phyloP scores from a whole-genome alignment of 2,888 invertebrate genomes.

The Pogonocherus hispidulus region DNA sequence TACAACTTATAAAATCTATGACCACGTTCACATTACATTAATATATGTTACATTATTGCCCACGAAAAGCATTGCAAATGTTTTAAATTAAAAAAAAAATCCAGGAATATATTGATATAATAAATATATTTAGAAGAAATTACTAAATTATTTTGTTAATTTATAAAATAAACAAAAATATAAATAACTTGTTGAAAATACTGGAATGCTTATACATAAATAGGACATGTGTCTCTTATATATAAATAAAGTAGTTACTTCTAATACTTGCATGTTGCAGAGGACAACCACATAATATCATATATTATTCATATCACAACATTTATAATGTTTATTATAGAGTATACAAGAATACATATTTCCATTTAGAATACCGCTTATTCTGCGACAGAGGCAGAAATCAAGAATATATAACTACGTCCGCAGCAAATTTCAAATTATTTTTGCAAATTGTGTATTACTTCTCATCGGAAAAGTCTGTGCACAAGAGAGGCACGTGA shows the following conservation, averaged over 20 bases:
- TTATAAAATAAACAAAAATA: not conserved
- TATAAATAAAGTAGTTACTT: constrained; percentile 1
- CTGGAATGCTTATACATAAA: constrained; percentile 1
- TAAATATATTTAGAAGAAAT: constrained; percentile 20
- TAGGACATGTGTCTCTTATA: constrained; percentile 8
- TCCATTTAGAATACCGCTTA: constrained; percentile 65
- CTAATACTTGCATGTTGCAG: constrained; percentile 7
- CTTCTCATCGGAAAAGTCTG: not conserved
- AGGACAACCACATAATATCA: constrained; percentile 14
- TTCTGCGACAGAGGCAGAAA: constrained; percentile 51
- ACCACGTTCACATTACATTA: constrained; percentile 47
- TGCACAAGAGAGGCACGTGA: not conserved
- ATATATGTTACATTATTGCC: constrained; percentile 47
- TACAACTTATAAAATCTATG: constrained; percentile 63
- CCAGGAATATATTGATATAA: not conserved
- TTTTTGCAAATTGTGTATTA: not conserved
- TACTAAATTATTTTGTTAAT: not conserved
- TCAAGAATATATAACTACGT: constrained; percentile 37
- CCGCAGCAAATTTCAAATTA: constrained; percentile 5
- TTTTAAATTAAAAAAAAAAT: constrained; percentile 2
- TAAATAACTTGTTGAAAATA: not conserved
- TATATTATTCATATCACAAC: constrained; percentile 54
- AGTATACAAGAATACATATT: constrained; percentile 56
- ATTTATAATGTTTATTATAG: constrained; percentile 50
- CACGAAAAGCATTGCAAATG: constrained; percentile 48